A percentile compares a stretch with the other conserved stretches of the same genome.
phyloP scores from a whole-genome alignment of 2,113 vertebrate genomes.

The Telmatochromis sp. region DNA sequence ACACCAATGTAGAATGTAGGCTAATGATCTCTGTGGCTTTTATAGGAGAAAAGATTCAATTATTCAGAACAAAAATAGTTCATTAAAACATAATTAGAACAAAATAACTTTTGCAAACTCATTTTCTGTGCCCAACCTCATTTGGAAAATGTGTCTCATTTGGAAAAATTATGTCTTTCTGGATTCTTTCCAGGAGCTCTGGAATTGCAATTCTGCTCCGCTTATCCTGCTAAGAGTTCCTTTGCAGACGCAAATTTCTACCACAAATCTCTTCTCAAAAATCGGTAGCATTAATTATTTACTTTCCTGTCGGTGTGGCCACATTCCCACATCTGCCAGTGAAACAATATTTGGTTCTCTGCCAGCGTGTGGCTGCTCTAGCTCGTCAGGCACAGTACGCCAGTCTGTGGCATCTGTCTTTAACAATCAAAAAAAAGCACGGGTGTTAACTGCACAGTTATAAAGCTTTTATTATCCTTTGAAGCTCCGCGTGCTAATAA shows the following conservation, averaged over 20 bases:
- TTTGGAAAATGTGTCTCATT: slow-evolving; percentile 55
- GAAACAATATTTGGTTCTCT: not conserved
- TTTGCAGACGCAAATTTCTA: not conserved
- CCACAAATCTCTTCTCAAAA: not conserved
- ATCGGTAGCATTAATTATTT: not conserved
- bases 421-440: not conserved
- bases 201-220: not conserved
- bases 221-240: not conserved
- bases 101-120: slow-evolving; percentile 67
- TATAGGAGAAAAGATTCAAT: slow-evolving; percentile 64
- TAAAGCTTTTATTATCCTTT: not conserved
- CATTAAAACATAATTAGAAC: slow-evolving; percentile 71
- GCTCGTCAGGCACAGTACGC: not conserved
- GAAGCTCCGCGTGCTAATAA: not conserved
- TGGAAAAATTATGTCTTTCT: slow-evolving; percentile 27
- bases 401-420: not conserved
- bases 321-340: not conserved
- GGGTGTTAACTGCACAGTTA: not conserved
- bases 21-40: slow-evolving; percentile 65
- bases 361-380: not conserved
- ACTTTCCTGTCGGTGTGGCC: not conserved
- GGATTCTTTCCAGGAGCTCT: slow-evolving; percentile 36
- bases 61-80: slow-evolving; percentile 70
- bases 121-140: slow-evolving; percentile 59
- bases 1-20: slow-evolving; percentile 62